A percentile compares a stretch with the other conserved stretches of the same genome.
Evolutionary conservation across 2,797 vertebrate genomes (phyloP).

Genomic region (Arrhamphus sclerolepis): DNA sequence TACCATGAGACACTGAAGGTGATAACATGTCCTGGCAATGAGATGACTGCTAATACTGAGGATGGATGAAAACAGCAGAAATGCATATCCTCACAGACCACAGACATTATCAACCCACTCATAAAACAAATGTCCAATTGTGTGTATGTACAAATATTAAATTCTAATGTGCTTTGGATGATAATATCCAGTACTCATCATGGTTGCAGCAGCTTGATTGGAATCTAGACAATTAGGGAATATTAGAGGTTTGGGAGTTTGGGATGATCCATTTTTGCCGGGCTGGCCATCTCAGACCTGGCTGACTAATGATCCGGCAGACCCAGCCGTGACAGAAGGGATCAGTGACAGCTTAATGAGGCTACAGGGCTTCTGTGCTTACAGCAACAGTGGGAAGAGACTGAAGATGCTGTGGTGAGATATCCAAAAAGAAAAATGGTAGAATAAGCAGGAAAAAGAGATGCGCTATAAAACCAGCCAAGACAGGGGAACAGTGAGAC

Average conservation of each 20-base stretch:
- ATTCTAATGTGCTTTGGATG: background rate
- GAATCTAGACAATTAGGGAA: conserved; percentile 44
- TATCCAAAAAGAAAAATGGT: background rate
- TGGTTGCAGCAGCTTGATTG: conserved; percentile 1
- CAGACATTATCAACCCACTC: too few species aligned
- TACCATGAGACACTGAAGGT: too few species aligned
- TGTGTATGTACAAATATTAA: conserved; percentile 20
- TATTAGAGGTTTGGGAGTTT: conserved; percentile 50
- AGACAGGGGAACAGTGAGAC: conserved; percentile 5
- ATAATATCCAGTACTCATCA: background rate
- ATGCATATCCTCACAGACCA: too few species aligned
- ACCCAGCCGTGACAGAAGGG: conserved; percentile 49
- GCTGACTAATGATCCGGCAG: conserved; percentile 61
- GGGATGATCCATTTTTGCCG: conserved; percentile 63
- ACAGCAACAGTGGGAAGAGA: conserved; percentile 33
- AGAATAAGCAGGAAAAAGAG: conserved; percentile 15
- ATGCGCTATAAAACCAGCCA: conserved; percentile 7
- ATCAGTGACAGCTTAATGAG: conserved; percentile 70
- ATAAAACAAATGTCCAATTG: too few species aligned
- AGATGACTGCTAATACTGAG: too few species aligned
- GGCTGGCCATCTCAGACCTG: conserved; percentile 47
- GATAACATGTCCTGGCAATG: too few species aligned
- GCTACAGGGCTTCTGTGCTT: conserved; percentile 52
- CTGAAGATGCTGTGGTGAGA: background rate
- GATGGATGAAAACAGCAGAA: too few species aligned